phyloP scores from a whole-genome alignment of 2,113 vertebrate genomes.

The Crocuta crocuta region DNA sequence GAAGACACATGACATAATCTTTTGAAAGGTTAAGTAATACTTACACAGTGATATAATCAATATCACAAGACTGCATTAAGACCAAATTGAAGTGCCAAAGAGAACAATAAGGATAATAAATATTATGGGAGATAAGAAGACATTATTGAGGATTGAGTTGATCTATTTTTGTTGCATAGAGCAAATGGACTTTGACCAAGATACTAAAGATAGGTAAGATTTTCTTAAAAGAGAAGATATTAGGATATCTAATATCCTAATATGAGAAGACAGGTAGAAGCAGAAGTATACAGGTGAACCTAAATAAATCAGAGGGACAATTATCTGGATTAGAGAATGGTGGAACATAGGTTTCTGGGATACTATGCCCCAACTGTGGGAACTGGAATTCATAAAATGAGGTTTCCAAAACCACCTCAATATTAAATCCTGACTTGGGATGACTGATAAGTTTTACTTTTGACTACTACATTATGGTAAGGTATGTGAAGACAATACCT shows the following conservation, averaged over 20 bases:
- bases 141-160: background rate
- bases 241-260: background rate
- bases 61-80: slow-evolving; percentile 64
- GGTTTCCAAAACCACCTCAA: background rate
- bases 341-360: background rate
- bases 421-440: background rate
- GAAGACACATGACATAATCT: slow-evolving; percentile 53
- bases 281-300: background rate
- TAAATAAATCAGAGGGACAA: background rate
- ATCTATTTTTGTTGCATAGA: slow-evolving; percentile 41
- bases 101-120: slow-evolving; percentile 72
- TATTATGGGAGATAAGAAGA: slow-evolving; percentile 55
- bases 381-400: background rate
- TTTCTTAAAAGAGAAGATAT: background rate
- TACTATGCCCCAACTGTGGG: background rate
- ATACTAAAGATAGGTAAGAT: background rate
- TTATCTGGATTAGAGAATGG: background rate
- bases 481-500: background rate
- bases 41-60: slow-evolving; percentile 69
- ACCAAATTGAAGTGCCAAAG: slow-evolving; percentile 71
- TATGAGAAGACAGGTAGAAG: background rate
- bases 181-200: slow-evolving; percentile 36
- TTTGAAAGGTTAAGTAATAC: slow-evolving; percentile 76
- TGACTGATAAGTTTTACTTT: background rate
- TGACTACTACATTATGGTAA: background rate